Base-by-base conservation (phyloP, 2,797 vertebrate genomes). In the Tinamus major region DNA sequence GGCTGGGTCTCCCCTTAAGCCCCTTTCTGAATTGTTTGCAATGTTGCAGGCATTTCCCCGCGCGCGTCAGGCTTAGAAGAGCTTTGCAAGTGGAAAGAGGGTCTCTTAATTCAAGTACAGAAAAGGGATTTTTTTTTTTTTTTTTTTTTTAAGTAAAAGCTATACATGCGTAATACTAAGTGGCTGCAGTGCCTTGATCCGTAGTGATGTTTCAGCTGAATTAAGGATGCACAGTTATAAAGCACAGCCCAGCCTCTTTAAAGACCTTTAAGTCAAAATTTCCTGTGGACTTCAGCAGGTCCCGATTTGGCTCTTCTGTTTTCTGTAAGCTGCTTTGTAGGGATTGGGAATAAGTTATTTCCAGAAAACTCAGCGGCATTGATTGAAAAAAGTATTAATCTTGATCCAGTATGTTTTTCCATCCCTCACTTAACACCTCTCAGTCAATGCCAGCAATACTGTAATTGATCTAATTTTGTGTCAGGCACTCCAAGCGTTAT, bases 371-470 rank as follows among this genome's bases (percentile, higher is more conserved):
- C 70, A 64, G 35, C 31, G 82, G 51, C 62, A 85, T 0, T 69
- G 21, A 31, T 2, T 10, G 70, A 87, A 81, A 83, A 88, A 80
- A 20, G 27, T 39, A 92, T 87, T 86, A 72, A 72, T 82, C 92
- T 90, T 84, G 41, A 92, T 87, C 48, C 70, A 92, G 18, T 62
- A 77, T 13, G 1, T 35, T 94, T 96, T 84, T 79, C 79, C 79
- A 92, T 67, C 39, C 65, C 56, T 49, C 78, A 82, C 75, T 72
- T 85, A 86, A 68, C 67, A 79, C 29, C 65, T 27, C 62, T 89
- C 82, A 90, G 70, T 92, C 92, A 95, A 75, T 61, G 79, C 42
- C 76, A 85, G 61, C 64, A 56, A 51, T 64, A 87, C 3, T 70
- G 72, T 56, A 81, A 86, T 39, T 78, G 63, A 92, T 77, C 58